A percentile compares a stretch with the other conserved stretches of the same genome.
Conservation (phyloP, 2,888 invertebrate species). For the Drosophila algonquin region DNA sequence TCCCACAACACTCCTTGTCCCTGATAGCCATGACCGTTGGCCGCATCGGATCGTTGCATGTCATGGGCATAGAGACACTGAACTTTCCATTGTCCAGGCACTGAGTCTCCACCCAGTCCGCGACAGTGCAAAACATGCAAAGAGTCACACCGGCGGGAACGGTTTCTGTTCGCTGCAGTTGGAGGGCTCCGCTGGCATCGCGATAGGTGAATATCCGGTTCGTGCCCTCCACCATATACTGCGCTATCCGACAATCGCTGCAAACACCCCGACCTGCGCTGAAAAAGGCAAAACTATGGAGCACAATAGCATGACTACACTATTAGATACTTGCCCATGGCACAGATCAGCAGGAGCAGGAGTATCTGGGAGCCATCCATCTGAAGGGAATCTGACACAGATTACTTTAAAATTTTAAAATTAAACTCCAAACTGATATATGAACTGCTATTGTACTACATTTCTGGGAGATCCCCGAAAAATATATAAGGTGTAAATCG, state of each 20-base stretch:
- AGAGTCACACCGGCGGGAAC: slow-evolving; percentile 52
- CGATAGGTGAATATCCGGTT: slow-evolving; percentile 58
- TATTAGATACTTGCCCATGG: slow-evolving; percentile 32
- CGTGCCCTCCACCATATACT: slow-evolving; percentile 42
- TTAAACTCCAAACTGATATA: neutral
- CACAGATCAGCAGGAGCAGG: neutral
- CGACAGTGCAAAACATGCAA: slow-evolving; percentile 45
- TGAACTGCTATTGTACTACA: neutral
- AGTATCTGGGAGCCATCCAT: neutral
- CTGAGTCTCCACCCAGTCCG: slow-evolving; percentile 43
- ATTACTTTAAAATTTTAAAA: slow-evolving; percentile 17
- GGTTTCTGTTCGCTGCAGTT: slow-evolving; percentile 49
- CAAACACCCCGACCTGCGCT: neutral
- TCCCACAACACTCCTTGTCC: slow-evolving; percentile 34
- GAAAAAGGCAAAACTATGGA: accelerated
- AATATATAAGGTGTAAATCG: neutral
- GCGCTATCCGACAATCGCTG: slow-evolving; percentile 32
- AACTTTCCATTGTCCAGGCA: slow-evolving; percentile 52
- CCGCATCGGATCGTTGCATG: slow-evolving; percentile 47
- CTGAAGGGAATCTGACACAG: too few species aligned
- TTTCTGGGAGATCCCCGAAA: neutral
- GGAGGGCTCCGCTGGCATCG: slow-evolving; percentile 38
- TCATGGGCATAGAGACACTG: slow-evolving; percentile 36
- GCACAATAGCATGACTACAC: neutral
- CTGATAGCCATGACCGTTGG: neutral